These are phyloP conservation scores for Perognathus longimembris DNA, from an alignment of 2,113 vertebrate species.

Conservation along the genomic window DNA sequence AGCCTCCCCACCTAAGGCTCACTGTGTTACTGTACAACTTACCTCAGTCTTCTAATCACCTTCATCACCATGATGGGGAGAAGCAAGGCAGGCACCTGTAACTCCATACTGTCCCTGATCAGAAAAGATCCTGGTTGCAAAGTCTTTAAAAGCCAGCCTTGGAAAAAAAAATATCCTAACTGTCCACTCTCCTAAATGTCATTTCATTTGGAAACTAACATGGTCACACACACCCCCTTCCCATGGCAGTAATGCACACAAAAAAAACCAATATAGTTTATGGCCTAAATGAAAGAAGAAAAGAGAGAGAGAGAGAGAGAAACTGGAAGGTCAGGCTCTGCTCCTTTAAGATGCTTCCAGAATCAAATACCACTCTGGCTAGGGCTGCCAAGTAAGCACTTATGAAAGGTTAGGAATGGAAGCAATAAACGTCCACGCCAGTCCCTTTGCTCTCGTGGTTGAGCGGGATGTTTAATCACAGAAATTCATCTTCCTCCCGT, in stretches of 20 bases:
- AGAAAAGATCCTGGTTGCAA: not conserved
- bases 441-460: constrained; percentile 48
- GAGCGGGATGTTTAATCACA: constrained; percentile 2
- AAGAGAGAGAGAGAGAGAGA: not conserved
- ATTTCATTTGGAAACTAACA: constrained; percentile 71
- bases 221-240: constrained; percentile 50
- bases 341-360: constrained; percentile 71
- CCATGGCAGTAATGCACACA: constrained; percentile 46
- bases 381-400: constrained; percentile 73
- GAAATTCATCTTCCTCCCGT: constrained; percentile 42
- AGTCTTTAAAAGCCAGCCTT: constrained; percentile 32
- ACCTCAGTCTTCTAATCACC: not conserved
- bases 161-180: constrained; percentile 36
- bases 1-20: not conserved
- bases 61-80: not conserved
- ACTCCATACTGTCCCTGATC: not conserved
- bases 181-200: constrained; percentile 55
- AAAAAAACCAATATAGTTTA: constrained; percentile 69
- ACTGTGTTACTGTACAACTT: not conserved
- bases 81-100: not conserved
- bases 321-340: not conserved
- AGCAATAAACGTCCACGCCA: constrained; percentile 38
- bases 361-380: constrained; percentile 59
- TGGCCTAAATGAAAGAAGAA: constrained; percentile 61
- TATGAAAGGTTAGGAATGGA: constrained; percentile 68